Base-by-base conservation (phyloP, 2,797 vertebrate genomes). In the Arnoldichthys spilopterus region DNA sequence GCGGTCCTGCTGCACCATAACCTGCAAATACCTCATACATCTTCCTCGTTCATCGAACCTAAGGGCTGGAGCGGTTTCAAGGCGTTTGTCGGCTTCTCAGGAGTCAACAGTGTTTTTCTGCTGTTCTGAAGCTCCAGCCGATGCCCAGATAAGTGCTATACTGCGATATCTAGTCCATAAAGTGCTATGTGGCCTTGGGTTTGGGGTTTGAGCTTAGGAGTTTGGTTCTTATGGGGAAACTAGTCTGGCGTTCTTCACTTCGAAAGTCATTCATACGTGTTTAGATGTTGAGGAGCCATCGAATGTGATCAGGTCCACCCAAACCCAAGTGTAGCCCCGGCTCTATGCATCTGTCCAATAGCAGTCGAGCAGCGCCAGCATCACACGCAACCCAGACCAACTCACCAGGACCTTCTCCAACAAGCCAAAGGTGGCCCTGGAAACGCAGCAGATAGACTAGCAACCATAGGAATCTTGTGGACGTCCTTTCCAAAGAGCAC, bases 21-120 rank as follows among this genome's bases (percentile, higher is more conserved):
- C 62, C 62, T 58, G 6, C 26, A 66, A 56, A 74, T 73, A 79
- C 53, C 70, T 78, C 34, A 32, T 40, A 40, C 32, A 20, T 34
- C 16, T 18, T 24, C 0, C 32, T 58, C 34, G 16, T 34, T 54
- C n/a, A 76, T 18, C 32, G 9, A 22, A 37, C 40, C 16, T 3
- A n/a, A 22, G 15, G 62, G 59, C 59, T n/a, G n/a, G n/a, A n/a
- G n/a, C n/a, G n/a, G 61, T 63, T 63, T 30, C 15, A 30, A 63
- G 12, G 11, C n/a, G 8, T 34, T 37, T 11, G 37, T 37, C 28
- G 56, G 51, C 54, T 28, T 78, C 43, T 70, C 54, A 62, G 53
- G 51, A 76, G 34, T n/a, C 15, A 40, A 20, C 53, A 22, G 68
- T 45, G 69, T 64, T 43, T 73, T 72, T 58, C 49, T 72, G 61